Evolutionary conservation across 2,113 vertebrate genomes (phyloP).

Genomic region (Xenopus laevis): DNA sequence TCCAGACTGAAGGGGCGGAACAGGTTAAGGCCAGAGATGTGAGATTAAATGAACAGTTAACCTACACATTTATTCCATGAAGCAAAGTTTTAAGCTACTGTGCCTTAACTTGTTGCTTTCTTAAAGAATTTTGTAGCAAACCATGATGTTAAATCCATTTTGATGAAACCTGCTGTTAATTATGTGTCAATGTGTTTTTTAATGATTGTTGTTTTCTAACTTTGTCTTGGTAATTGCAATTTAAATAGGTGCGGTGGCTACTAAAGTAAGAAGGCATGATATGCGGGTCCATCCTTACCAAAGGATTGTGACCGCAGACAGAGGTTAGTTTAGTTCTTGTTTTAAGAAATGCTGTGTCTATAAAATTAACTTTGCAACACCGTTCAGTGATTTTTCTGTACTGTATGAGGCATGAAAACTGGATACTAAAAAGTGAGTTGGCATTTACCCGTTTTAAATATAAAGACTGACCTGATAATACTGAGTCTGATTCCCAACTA

Average conservation of each 20-base stretch:
- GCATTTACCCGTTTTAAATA: no score
- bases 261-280: conserved; percentile 99
- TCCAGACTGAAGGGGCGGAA: conserved; percentile 64
- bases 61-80: conserved; percentile 69
- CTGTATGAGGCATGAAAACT: no score
- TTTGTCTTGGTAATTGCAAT: conserved; percentile 95
- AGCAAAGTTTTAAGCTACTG: conserved; percentile 76
- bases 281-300: conserved; percentile 99
- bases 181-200: conserved; percentile 56
- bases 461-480: no score
- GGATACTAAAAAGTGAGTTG: no score
- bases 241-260: conserved; percentile 99
- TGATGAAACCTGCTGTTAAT: conserved; percentile 83
- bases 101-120: conserved; percentile 86
- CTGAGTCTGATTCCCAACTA: no score
- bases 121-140: conserved; percentile 74
- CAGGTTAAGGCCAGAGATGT: conserved; percentile 73
- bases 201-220: conserved; percentile 80
- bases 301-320: conserved; percentile 99
- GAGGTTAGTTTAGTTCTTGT: conserved; percentile 96
- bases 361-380: conserved; percentile 72
- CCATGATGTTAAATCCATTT: conserved; percentile 75
- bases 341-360: conserved; percentile 69
- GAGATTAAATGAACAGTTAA: conserved; percentile 69
- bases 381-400: conserved; percentile 58